Percentiles rank a stretch among this genome's conserved stretches.
Conservation (phyloP, 2,797 vertebrate genomes). For the Malacoraja senta region DNA sequence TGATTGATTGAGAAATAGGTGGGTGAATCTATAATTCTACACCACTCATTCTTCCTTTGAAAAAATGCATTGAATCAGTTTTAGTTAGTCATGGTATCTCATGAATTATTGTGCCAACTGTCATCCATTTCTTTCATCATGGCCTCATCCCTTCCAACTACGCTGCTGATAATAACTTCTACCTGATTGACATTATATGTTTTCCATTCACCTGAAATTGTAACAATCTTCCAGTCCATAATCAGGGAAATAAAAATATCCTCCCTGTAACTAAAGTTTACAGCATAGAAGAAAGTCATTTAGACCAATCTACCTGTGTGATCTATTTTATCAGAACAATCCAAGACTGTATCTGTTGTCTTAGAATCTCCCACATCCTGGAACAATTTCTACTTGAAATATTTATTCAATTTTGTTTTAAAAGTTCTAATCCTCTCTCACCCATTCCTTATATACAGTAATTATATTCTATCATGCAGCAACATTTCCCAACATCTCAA, state of each 20-base stretch:
- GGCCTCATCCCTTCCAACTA: not conserved
- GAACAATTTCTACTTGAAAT: not conserved
- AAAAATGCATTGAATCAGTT: not conserved
- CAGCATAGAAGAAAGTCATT: not conserved
- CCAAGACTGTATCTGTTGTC: not conserved
- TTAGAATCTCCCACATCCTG: not conserved
- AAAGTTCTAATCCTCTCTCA: not conserved
- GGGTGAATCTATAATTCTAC: not conserved
- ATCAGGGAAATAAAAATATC: not conserved
- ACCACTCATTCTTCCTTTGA: not conserved
- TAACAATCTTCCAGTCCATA: not conserved
- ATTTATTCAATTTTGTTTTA: not conserved
- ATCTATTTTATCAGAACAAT: not conserved
- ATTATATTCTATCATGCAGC: not conserved
- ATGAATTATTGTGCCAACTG: not conserved
- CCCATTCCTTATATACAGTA: not conserved
- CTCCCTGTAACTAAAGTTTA: not conserved
- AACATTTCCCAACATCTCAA: not conserved
- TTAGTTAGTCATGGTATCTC: not conserved
- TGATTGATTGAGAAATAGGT: not conserved
- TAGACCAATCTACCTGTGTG: not conserved
- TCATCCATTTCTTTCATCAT: not conserved
- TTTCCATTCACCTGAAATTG: not conserved
- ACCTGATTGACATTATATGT: not conserved
- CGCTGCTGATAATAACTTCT: not conserved